A percentile compares a stretch with the other conserved stretches of the same genome.
Evolutionary conservation across 2,797 vertebrate genomes (phyloP).

Genomic region (Phoebastria nigripes): DNA sequence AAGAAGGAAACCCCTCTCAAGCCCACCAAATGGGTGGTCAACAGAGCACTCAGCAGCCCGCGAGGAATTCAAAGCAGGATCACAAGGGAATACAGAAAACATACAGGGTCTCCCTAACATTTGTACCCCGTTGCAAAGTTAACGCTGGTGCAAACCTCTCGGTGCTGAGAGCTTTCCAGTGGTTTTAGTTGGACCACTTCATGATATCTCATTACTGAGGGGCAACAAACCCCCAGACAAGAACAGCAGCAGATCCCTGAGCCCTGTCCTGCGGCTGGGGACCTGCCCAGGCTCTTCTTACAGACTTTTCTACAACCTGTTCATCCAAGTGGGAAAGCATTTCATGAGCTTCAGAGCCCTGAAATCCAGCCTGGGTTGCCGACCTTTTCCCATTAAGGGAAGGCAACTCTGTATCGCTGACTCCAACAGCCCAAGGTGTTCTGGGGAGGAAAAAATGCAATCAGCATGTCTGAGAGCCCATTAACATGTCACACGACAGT

Average conservation of each 20-base stretch:
- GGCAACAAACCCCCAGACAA: not conserved
- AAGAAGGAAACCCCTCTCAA: not conserved
- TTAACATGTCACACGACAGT: not conserved
- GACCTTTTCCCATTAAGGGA: not conserved
- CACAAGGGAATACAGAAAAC: too few species aligned
- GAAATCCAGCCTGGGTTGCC: not conserved
- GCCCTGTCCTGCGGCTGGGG: not conserved
- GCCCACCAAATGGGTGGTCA: not conserved
- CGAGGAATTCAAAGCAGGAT: not conserved
- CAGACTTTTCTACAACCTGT: not conserved
- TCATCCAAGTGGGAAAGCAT: not conserved
- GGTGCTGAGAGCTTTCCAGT: fast-evolving
- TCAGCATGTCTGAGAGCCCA: not conserved
- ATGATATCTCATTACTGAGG: fast-evolving
- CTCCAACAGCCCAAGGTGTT: not conserved
- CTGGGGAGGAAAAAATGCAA: not conserved
- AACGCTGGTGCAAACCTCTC: not conserved
- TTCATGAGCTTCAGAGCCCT: not conserved
- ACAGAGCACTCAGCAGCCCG: not conserved
- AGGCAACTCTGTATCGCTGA: not conserved
- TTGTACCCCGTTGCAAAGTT: fast-evolving
- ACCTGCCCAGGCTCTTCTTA: too few species aligned
- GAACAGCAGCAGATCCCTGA: not conserved
- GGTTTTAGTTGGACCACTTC: not conserved
- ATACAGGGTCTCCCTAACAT: fast-evolving